Evolutionary conservation across 2,888 invertebrate genomes (phyloP), one percentile per base, ranked within the genome.

Genomic region (Ectemnius continuus): DNA sequence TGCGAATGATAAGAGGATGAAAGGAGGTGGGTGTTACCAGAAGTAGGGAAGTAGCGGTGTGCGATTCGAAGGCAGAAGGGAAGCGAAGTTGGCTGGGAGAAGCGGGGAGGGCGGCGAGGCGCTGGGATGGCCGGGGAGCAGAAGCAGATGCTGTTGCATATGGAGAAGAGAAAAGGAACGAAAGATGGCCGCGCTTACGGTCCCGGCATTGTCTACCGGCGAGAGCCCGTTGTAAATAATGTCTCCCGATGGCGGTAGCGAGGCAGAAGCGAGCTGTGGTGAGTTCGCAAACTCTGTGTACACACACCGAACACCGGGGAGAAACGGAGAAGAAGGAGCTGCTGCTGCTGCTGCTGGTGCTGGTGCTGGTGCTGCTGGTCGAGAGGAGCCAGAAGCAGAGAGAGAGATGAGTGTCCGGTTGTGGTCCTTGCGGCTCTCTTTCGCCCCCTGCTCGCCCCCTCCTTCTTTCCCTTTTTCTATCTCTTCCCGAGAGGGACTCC

Each of bases 91-190:
- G 36, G 36, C 36, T 8, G 5, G 36, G 56, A 58, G 46, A 56
- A 46, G 14, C n/a, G 58, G 52, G 52, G 73, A 59, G 23, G 28
- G 16, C 60, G 61, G 13, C 2, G 20, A n/a, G n/a, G n/a, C 16
- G 28, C 11, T 69, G 72, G 81, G 77, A 80, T 72, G 69, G 78
- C 61, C 72, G 75, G 65, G n/a, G n/a, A 16, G 16, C 52, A 14
- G 52, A 52, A 73, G 85, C 87, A 86, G 88, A 88, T 89, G 88
- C 88, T 89, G 87, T 89, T 89, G 88, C 89, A 88, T 89, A 90
- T 89, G 89, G 89, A 89, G 88, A 87, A 86, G 85, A 87, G 87
- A 88, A 89, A 88, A 88, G 86, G 86, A 88, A 88, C 80, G 88
- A 88, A 88, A 89, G 88, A 89, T 89, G 89, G 87, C 86, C 80